These are phyloP conservation scores for Drosophila acutilabella DNA, from an alignment of 2,888 invertebrate species.

Conservation along the genomic window DNA sequence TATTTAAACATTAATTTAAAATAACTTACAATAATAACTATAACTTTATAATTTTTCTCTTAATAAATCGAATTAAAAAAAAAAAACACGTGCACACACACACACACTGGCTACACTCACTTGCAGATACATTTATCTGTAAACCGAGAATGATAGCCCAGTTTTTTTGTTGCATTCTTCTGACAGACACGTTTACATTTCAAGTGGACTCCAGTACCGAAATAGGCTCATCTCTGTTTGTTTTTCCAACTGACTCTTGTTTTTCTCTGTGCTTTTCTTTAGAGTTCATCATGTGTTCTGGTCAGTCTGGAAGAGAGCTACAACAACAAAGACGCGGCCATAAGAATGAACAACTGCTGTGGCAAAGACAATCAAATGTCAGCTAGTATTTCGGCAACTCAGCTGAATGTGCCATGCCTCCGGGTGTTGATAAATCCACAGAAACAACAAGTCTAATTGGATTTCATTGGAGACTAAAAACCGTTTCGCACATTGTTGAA, in stretches of 20 bases:
- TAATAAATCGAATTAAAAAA: too few relatives aligned
- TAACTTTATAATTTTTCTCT: too few relatives aligned
- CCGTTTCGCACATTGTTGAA: constrained; percentile 20
- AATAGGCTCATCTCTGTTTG: constrained; percentile 19
- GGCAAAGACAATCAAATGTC: constrained; percentile 71
- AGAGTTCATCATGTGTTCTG: constrained; percentile 71
- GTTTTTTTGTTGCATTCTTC: constrained; percentile 26
- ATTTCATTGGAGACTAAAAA: constrained; percentile 56
- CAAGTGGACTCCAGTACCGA: constrained; percentile 38
- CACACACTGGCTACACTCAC: constrained; percentile 29
- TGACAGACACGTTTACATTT: constrained; percentile 61
- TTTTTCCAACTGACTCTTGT: not conserved
- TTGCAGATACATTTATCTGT: constrained; percentile 53
- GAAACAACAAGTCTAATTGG: constrained; percentile 66
- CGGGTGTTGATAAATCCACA: constrained; percentile 66
- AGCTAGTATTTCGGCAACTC: constrained; percentile 66
- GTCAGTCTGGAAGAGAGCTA: constrained; percentile 27
- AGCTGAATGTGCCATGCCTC: constrained; percentile 15
- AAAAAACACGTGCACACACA: constrained; percentile 43
- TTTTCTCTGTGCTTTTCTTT: constrained; percentile 4
- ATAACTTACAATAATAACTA: too few relatives aligned
- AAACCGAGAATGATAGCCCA: constrained; percentile 62
- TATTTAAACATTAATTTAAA: too few relatives aligned
- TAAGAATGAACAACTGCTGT: constrained; percentile 36
- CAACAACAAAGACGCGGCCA: constrained; percentile 19